These are phyloP conservation scores for Campodea augens DNA, from an alignment of 1,140 invertebrate species.

Conservation along the genomic window DNA sequence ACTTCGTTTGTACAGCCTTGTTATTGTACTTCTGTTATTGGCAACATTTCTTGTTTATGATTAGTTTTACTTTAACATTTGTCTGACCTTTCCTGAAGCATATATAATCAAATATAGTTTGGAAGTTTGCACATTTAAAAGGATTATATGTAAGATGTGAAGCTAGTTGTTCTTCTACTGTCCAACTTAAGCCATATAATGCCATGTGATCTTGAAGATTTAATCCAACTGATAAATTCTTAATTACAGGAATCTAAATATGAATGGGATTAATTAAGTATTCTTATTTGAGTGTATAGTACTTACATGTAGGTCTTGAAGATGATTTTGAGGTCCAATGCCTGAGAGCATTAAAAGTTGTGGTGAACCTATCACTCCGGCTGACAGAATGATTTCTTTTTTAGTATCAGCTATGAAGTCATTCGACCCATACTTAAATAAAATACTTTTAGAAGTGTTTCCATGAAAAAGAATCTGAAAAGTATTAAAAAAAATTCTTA, in stretches of 20 bases:
- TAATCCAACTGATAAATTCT: conserved; percentile 24
- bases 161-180: too few species aligned
- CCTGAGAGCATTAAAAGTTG: conserved; percentile 31
- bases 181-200: conserved; percentile 9
- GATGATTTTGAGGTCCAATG: conserved; percentile 25
- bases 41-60: too few species aligned
- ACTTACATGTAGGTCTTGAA: conserved; percentile 18
- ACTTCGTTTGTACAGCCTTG: too few species aligned
- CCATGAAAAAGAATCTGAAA: too few species aligned
- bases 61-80: too few species aligned
- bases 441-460: too few species aligned
- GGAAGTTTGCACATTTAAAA: too few species aligned
- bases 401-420: conserved; percentile 10
- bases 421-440: too few species aligned
- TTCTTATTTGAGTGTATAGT: neutral
- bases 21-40: too few species aligned
- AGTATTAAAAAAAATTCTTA: too few species aligned
- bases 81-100: too few species aligned
- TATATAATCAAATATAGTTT: too few species aligned
- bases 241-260: conserved; percentile 12
- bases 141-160: neutral
- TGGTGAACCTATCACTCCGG: conserved; percentile 22
- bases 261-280: neutral
- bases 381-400: conserved; percentile 23
- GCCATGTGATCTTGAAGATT: conserved; percentile 26